Percentiles rank a stretch among this genome's conserved stretches.
Evolutionary conservation across 2,888 invertebrate genomes (phyloP).

Genomic region (Cabera pusaria): DNA sequence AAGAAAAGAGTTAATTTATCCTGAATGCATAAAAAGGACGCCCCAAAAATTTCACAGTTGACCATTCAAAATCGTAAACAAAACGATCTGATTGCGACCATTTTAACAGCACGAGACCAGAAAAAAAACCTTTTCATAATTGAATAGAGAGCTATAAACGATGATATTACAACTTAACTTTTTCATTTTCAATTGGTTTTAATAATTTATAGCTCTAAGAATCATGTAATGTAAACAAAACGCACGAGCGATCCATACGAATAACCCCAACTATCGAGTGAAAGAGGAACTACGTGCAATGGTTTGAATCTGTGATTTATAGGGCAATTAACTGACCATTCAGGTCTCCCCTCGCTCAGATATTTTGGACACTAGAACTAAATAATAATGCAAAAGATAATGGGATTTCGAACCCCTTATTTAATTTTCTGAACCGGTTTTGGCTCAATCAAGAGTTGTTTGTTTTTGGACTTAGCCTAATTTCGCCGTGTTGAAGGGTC

Average conservation of each 20-base stretch:
- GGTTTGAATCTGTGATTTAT: constrained; percentile 67
- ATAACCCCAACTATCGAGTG: constrained; percentile 64
- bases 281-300: constrained; percentile 49
- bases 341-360: constrained; percentile 45
- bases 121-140: constrained; percentile 46
- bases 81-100: constrained; percentile 40
- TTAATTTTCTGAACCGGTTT: constrained; percentile 54
- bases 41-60: constrained; percentile 16
- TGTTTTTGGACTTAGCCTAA: constrained; percentile 72
- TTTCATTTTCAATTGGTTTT: constrained; percentile 47
- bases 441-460: constrained; percentile 71
- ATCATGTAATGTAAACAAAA: constrained; percentile 38
- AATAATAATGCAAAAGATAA: constrained; percentile 36
- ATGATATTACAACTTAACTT: constrained; percentile 41
- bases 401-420: constrained; percentile 63
- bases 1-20: too few species aligned
- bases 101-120: constrained; percentile 57
- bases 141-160: constrained; percentile 52
- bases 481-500: constrained; percentile 53
- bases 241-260: constrained; percentile 33
- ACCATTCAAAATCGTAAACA: constrained; percentile 24
- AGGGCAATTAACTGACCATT: constrained; percentile 79
- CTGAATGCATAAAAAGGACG: too few species aligned
- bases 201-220: constrained; percentile 39
- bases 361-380: constrained; percentile 32